A percentile compares a stretch with the other conserved stretches of the same genome.
These are phyloP conservation scores for Leptinotarsa texana DNA, from an alignment of 1,140 invertebrate genomes.

Conservation along the genomic window DNA sequence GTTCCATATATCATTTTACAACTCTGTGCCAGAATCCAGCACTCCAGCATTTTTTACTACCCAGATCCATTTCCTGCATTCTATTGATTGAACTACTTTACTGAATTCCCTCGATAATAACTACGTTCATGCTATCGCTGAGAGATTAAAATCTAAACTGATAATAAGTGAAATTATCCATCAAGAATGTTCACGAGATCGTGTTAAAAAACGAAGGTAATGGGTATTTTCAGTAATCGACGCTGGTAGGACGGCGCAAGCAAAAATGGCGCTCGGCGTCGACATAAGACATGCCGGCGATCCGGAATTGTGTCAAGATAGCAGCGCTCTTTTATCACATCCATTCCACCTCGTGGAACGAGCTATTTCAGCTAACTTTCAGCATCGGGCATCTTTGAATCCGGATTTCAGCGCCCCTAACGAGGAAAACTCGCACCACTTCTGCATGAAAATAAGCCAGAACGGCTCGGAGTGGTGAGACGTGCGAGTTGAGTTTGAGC, in stretches of 20 bases:
- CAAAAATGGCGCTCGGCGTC: background rate
- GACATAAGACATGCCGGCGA: background rate
- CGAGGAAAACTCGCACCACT: conserved; percentile 5
- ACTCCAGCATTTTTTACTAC: background rate
- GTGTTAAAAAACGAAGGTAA: too few relatives aligned
- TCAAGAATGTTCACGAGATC: background rate
- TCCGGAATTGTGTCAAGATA: background rate
- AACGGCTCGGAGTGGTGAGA: conserved; percentile 44
- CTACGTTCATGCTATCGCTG: too few relatives aligned
- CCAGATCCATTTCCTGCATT: background rate
- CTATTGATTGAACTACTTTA: background rate
- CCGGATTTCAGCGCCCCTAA: background rate
- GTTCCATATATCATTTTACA: conserved; percentile 8
- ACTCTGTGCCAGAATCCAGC: conserved; percentile 1
- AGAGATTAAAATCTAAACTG: too few relatives aligned
- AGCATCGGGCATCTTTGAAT: conserved; percentile 5
- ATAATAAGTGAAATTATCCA: background rate
- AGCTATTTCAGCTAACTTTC: background rate
- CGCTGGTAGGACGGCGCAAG: background rate
- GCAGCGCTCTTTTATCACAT: background rate
- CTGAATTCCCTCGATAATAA: background rate
- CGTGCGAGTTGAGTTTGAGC: conserved; percentile 28
- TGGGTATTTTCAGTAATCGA: background rate
- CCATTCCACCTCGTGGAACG: conserved; percentile 1
- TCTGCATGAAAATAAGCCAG: conserved; percentile 24